Conservation (phyloP, 1,140 invertebrate genomes). For the Mya arenaria region DNA sequence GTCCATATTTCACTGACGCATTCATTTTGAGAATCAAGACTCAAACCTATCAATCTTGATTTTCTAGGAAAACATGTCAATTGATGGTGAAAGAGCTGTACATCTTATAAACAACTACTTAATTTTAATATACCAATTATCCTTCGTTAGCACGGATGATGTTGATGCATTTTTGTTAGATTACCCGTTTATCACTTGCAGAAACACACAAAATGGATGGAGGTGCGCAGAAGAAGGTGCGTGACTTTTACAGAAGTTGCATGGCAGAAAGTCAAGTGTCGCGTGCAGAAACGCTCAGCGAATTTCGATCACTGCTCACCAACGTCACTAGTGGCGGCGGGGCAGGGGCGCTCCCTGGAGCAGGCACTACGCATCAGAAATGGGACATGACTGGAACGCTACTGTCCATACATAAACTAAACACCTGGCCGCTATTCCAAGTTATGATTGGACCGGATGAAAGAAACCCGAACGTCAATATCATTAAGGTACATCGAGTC, state of each 20-base stretch:
- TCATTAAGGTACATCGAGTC: conserved; percentile 44
- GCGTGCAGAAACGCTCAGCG: conserved; percentile 25
- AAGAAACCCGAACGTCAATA: conserved; percentile 32
- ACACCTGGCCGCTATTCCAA: conserved; percentile 44
- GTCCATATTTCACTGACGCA: no score
- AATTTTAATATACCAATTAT: no score
- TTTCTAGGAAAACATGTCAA: no score
- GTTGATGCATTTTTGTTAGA: no score
- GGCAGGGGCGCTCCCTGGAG: background rate
- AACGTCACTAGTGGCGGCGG: conserved; percentile 21
- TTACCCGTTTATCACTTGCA: conserved; percentile 7
- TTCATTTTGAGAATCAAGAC: no score
- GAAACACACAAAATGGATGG: conserved; percentile 34
- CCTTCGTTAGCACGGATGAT: no score
- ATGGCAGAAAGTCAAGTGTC: conserved; percentile 29
- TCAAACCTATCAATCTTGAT: no score
- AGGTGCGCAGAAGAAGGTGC: conserved; percentile 14
- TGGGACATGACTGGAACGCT: conserved; percentile 17
- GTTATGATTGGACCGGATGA: conserved; percentile 45
- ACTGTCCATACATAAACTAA: conserved; percentile 25
- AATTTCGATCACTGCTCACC: conserved; percentile 28
- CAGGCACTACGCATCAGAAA: background rate
- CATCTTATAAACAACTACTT: no score
- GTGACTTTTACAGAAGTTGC: conserved; percentile 42
- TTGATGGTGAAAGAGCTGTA: no score